phyloP scores from a whole-genome alignment of 2,797 vertebrate species.

The Aulostomus chinensis region DNA sequence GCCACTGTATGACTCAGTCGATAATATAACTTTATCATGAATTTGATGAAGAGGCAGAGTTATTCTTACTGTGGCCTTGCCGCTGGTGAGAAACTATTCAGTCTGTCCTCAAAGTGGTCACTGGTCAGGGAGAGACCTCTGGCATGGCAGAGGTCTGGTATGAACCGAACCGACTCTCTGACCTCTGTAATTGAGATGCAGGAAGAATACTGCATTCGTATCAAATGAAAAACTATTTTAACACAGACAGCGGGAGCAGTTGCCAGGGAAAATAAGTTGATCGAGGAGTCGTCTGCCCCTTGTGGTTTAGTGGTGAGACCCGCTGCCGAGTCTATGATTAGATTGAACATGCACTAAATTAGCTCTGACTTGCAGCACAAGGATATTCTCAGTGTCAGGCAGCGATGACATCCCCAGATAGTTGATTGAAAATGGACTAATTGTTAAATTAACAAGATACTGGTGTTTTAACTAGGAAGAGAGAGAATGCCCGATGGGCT shows the following conservation, averaged over 20 bases:
- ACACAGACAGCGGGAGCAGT: conserved; percentile 68
- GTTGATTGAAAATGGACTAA: conserved; percentile 21
- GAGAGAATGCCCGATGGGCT: conserved; percentile 5
- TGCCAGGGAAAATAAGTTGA: conserved; percentile 80
- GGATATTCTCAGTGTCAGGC: conserved; percentile 42
- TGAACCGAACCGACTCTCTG: conserved; percentile 63
- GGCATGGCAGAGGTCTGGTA: conserved; percentile 54
- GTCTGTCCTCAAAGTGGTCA: conserved; percentile 65
- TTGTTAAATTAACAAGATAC: conserved; percentile 44
- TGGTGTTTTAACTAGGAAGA: conserved; percentile 15
- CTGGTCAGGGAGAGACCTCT: conserved; percentile 61
- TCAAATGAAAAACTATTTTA: conserved; percentile 81
- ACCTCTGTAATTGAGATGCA: conserved; percentile 78
- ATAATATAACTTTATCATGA: conserved; percentile 40
- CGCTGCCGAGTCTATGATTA: conserved; percentile 76
- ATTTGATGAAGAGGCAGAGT: conserved; percentile 67
- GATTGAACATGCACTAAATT: conserved; percentile 69
- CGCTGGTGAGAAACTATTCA: conserved; percentile 64
- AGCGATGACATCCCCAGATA: conserved; percentile 42
- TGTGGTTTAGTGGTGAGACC: conserved; percentile 70
- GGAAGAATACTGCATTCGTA: conserved; percentile 73
- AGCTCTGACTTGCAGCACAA: conserved; percentile 54
- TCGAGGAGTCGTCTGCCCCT: conserved; percentile 72
- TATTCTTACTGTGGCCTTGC: conserved; percentile 62
- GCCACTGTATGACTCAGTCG: too few species aligned